Evolutionary conservation across 2,797 vertebrate genomes (phyloP), one percentile per base, ranked within the genome.

Genomic region (Picus viridis): DNA sequence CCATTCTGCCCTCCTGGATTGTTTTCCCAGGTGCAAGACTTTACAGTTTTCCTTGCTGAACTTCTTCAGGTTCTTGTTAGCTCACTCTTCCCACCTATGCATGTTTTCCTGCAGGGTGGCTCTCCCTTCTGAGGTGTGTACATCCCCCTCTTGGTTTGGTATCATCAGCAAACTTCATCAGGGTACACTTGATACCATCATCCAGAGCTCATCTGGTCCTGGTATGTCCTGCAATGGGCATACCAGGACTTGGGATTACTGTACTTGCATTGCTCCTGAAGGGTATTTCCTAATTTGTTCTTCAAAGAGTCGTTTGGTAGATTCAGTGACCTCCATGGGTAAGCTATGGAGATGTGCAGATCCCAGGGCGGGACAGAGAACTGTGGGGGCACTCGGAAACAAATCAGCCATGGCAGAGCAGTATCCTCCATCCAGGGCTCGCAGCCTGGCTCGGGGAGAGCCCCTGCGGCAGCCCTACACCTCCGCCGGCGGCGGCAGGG

Each of bases 351-450:
- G 54, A 1, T 3, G 1, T 6, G 5, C n/a, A 3, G 14, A 6
- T 7, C 45, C 62, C 27, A 2, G 7, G 34, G 23, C 1, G 22
- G 49, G 30, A 7, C 76, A 5, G 75, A 18, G 82, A 3, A 20
- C 26, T 0, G 43, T 1, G 56, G 32, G 20, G 53, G 30, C 78
- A 0, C 53, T 63, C 1, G 23, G 62, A 7, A 29, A 0, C 65
- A 4, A 5, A 29, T 0, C 57, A 1, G 19, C 39, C 68, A 26
- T 22, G 0, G 27, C 59, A 4, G 3, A 83, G 43, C 47, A n/a
- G 61, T 24, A 2, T 9, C 51, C 59, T 22, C 20, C 14, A 2
- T 1, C 39, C 47, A 1, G 22, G 54, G 16, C 0, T 11, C 20
- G 45, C 84, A 5, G 32, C 63, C 77, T 0, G 65, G 47, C 23